phyloP scores from a whole-genome alignment of 2,797 vertebrate genomes.

The Dendrocincla fuliginosa region DNA sequence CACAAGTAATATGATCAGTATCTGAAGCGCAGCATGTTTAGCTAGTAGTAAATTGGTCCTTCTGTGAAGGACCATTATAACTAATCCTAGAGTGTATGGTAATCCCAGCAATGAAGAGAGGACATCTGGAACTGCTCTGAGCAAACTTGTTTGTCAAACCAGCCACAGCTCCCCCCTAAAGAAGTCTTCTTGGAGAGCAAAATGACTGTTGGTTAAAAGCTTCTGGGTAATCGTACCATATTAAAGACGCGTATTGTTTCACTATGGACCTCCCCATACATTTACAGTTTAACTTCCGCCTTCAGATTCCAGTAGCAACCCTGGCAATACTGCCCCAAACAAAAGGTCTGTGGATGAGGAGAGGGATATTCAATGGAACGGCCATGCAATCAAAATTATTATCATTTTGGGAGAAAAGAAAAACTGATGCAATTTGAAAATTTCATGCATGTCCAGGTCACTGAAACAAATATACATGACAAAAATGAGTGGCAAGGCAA shows the following conservation, averaged over 20 bases:
- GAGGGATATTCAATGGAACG: slow-evolving; percentile 82
- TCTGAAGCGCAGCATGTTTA: not conserved
- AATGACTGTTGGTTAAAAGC: not conserved
- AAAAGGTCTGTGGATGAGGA: slow-evolving; percentile 70
- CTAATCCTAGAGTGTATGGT: not conserved
- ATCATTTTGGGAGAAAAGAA: slow-evolving; percentile 33
- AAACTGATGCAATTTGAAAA: slow-evolving; percentile 69
- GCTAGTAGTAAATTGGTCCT: not conserved
- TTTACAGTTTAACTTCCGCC: not conserved
- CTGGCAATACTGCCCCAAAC: not conserved
- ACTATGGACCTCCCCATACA: not conserved
- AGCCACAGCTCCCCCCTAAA: not conserved
- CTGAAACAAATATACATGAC: slow-evolving; percentile 79
- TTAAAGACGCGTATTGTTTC: not conserved
- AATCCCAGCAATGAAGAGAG: not conserved
- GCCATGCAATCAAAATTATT: slow-evolving; percentile 81
- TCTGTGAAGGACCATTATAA: not conserved
- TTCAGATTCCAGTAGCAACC: not conserved
- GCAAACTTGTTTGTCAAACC: not conserved
- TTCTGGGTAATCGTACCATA: not conserved
- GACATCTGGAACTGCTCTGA: slow-evolving; percentile 10
- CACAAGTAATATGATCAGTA: not conserved
- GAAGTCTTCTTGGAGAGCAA: not conserved
- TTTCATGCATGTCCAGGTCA: slow-evolving; percentile 80
- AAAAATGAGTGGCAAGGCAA: slow-evolving; percentile 79